A percentile compares a stretch with the other conserved stretches of the same genome.
These are phyloP conservation scores for Gobionotothen gibberifrons DNA, from an alignment of 2,797 vertebrate genomes.

Conservation along the genomic window DNA sequence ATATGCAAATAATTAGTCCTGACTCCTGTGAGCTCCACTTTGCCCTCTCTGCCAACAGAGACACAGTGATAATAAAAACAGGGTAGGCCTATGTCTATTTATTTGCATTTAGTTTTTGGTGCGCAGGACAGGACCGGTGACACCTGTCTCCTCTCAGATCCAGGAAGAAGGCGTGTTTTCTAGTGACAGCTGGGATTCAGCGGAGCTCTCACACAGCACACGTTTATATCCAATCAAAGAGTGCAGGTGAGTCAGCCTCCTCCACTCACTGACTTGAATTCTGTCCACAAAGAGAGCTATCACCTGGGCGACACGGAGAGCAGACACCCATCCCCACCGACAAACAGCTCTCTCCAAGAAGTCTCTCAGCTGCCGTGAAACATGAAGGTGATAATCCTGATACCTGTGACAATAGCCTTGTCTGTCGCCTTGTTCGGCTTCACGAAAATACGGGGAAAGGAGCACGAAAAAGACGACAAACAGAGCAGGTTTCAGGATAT, in stretches of 20 bases:
- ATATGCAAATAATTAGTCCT: background rate
- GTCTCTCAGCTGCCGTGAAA: background rate
- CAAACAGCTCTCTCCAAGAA: background rate
- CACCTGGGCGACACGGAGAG: background rate
- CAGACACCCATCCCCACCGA: background rate
- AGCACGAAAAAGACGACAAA: slow-evolving; percentile 1
- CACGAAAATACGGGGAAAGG: slow-evolving; percentile 44
- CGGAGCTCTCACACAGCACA: background rate
- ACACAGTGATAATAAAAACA: background rate
- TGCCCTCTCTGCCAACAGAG: background rate
- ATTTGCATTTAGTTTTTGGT: too few relatives aligned
- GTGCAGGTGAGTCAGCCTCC: slow-evolving; percentile 39
- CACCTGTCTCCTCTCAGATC: background rate
- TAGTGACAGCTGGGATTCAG: accelerated
- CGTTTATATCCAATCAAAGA: background rate
- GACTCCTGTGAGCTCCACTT: background rate
- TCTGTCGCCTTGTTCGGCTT: slow-evolving; percentile 51
- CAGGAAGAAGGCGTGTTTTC: slow-evolving; percentile 40
- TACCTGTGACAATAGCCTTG: slow-evolving; percentile 19
- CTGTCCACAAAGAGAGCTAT: background rate
- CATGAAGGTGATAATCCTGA: slow-evolving; percentile 67
- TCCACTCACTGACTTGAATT: background rate
- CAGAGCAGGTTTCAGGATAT: slow-evolving; percentile 49
- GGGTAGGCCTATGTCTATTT: accelerated
- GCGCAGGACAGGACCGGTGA: background rate